phyloP scores from a whole-genome alignment of 1,140 invertebrate genomes.

The Eumaeus atala region DNA sequence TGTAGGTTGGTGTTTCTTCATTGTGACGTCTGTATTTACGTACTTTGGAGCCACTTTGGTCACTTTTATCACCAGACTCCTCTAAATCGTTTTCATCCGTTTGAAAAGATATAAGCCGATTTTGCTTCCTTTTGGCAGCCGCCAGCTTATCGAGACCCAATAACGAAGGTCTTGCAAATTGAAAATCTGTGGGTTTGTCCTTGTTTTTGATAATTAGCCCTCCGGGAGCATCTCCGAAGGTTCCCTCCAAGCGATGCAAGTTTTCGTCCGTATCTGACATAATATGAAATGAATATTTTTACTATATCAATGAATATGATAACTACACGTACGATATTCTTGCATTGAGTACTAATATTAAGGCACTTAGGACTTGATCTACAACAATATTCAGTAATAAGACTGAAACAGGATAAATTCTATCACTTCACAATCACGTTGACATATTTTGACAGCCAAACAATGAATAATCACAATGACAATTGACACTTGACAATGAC shows the following conservation, averaged over 20 bases:
- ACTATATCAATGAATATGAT: background rate
- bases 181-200: constrained; percentile 79
- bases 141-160: constrained; percentile 93
- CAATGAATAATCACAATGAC: background rate
- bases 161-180: constrained; percentile 86
- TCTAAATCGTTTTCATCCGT: constrained; percentile 78
- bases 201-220: constrained; percentile 91
- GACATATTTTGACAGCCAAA: background rate
- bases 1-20: constrained; percentile 94
- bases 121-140: constrained; percentile 80
- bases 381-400: background rate
- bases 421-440: background rate
- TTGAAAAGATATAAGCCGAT: constrained; percentile 79
- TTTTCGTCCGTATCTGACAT: constrained; percentile 72
- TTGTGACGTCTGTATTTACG: constrained; percentile 84
- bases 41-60: constrained; percentile 59
- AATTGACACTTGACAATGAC: background rate
- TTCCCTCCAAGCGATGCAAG: constrained; percentile 89
- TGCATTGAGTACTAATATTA: no score
- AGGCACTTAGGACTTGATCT: no score
- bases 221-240: constrained; percentile 80
- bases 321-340: background rate
- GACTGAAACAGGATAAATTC: background rate
- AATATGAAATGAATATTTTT: background rate
- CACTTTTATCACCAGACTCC: constrained; percentile 37